Base-by-base conservation (phyloP, 1,140 invertebrate genomes). In the Protaetia brevitarsis region DNA sequence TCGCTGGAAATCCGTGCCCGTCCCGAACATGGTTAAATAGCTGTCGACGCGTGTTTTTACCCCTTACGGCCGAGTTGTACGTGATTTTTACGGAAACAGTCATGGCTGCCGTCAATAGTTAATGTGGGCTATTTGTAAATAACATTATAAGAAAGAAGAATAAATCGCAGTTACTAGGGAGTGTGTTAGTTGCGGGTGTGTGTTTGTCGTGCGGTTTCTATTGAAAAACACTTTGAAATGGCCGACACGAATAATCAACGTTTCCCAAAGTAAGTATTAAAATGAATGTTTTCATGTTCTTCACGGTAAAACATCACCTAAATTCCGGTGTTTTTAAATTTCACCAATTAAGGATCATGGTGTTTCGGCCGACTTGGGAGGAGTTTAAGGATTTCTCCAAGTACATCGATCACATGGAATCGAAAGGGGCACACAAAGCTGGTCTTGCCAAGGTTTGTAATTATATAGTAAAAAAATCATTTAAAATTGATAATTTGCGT, bases 361-460 rank as follows among this genome's bases (percentile, higher is more conserved):
- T 95, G 1, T 99, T 98, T 78, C 83, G 93, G 57, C 96, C 97
- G 0, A 97, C 94, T 1, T 93, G 90, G 82, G 95, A 97, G 16
- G 95, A 99, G 75, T 98, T 99, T 71, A 92, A 94, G 77, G 87
- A 99, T 81, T 98, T 99, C 77, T 83, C 88, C 0, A 89, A 88
- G 71, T 98, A 95, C 77, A 85, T 98, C 2, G 85, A 89, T 21
- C 90, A 95, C 72, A 98, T 99, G 85, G 96, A 98, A 77, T 90
- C 89, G 0, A 84, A 89, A 75, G 95, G 94, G 3, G 96, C 96
- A 3, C 93, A 98, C 74, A 93, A 92, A 78, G 95, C 94, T 69
- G 97, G 96, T 0, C 76, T 98, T 6, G 94, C 93, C 0, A 98
- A 98, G 84, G 94, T 93, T 73, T 73, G 61, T 69, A 21, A 30